Evolutionary conservation across 2,113 vertebrate genomes (phyloP), one percentile per base, ranked within the genome.

Genomic region (Gavia stellata): DNA sequence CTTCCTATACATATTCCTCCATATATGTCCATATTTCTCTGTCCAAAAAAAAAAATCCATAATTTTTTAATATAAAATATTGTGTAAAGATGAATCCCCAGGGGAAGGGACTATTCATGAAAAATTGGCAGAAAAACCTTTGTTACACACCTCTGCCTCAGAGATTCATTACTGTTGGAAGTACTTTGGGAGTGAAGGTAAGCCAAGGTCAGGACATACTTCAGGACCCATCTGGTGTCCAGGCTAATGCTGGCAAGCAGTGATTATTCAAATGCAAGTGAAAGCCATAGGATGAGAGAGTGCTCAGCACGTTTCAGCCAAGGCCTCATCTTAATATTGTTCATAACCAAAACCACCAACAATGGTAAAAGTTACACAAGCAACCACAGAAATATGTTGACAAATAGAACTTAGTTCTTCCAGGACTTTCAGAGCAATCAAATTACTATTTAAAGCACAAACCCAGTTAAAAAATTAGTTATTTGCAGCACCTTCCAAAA

Each of bases 311-410:
- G 0, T 79, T 88, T 81, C 70, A 88, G 66, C 81, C 0, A 0
- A 81, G 45, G 25, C 44, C 26, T 91, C 42, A 4, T 63, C 53
- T 72, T 45, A 58, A 44, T 81, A 58, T 34, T 67, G 50, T 80
- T 92, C 86, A 68, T 80, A 93, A 92, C 75, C 88, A 83, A 93
- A 94, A 65, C 86, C 63, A 24, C 88, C 82, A 78, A 66, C 80
- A 34, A 7, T 17, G 50, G 88, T 90, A 86, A 78, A 86, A 81
- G 86, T 77, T 88, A 42, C 72, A 74, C 68, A 81, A 91, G 24
- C 59, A 77, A 70, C 67, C 71, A 62, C 90, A 89, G 24, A 72
- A 92, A 44, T 63, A 45, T 18, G 28, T 70, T 92, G 63, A 81
- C 42, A 89, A 86, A 73, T 42, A 91, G 68, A 74, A 62, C 44